A percentile compares a stretch with the other conserved stretches of the same genome.
Conservation (phyloP, 2,888 invertebrate species). For the Gasteruption jaculator region DNA sequence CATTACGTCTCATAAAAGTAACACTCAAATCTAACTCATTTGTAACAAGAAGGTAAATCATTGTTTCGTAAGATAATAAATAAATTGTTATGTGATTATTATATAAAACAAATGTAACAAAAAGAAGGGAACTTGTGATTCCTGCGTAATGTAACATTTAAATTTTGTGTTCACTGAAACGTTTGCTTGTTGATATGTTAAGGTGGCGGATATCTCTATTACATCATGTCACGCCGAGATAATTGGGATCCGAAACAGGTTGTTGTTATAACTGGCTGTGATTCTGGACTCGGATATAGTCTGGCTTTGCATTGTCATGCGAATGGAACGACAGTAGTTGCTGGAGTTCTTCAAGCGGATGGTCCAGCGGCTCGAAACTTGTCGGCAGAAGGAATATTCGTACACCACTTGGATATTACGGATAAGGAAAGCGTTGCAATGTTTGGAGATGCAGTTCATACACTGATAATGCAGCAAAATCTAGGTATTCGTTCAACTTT, state of each 20-base stretch:
- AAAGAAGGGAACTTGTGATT: no score
- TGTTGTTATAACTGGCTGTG: slow-evolving; percentile 74
- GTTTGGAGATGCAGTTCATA: slow-evolving; percentile 52
- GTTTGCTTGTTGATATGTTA: no score
- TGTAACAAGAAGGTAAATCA: no score
- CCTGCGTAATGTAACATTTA: no score
- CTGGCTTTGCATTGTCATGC: slow-evolving; percentile 61
- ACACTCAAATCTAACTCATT: no score
- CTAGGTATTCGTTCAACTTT: slow-evolving; percentile 42
- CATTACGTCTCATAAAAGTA: no score
- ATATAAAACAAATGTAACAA: no score
- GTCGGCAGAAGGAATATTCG: slow-evolving; percentile 49
- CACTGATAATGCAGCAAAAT: slow-evolving; percentile 38
- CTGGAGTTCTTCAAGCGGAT: slow-evolving; percentile 64
- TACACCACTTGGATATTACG: slow-evolving; percentile 66
- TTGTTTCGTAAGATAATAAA: no score
- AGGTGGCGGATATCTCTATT: slow-evolving; percentile 17
- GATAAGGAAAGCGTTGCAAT: slow-evolving; percentile 56
- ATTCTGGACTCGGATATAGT: slow-evolving; percentile 78
- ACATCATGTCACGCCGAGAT: slow-evolving; percentile 10
- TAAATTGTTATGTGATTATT: no score
- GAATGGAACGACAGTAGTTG: slow-evolving; percentile 68
- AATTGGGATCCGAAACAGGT: slow-evolving; percentile 22
- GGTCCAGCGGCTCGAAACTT: slow-evolving; percentile 62
- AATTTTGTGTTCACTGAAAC: no score